Evolutionary conservation across 2,797 vertebrate species (phyloP), one percentile per base, ranked within the genome.

Genomic region (Rousettus madagascariensis): DNA sequence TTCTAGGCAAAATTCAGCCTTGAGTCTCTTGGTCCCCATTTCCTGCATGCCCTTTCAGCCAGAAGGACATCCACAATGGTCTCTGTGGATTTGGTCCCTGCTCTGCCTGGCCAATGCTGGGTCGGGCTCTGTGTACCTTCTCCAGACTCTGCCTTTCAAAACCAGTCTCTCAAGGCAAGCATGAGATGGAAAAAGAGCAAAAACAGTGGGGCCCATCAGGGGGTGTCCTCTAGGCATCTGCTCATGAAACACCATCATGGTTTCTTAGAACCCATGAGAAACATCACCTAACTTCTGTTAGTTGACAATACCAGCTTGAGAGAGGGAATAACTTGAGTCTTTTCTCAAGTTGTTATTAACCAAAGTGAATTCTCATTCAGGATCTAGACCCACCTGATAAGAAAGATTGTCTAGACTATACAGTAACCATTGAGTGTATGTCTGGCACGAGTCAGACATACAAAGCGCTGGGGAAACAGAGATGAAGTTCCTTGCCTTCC

Each of bases 311-410:
- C 49, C 59, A 79, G 17, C 49, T 77, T 41, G 38, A 92, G 28
- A 88, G 36, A 66, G 24, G 43, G 12, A 55, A 80, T 30, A 53
- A 53, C 15, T 19, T 82, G 6, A 19, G 3, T 92, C 75, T 95
- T 92, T 86, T 93, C 46, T 90, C 55, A 41, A 46, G 43, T 36
- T 68, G 30, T 51, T 66, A 72, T 57, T 77, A 95, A 87, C 51
- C 36, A 43, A 53, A 84, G 24, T 68, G 43, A 90, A 84, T 91
- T 74, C 59, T 66, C 33, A 66, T 61, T 92, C 49, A 92, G 24
- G 28, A 77, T 41, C 13, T 28, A 88, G 59, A n/a, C 85, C 53
- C 9, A 46, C n/a, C 83, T 86, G 30, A 5, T 84, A 77, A 24
- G 15, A 82, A 28, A 59, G 36, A 24, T 19, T 57, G n/a, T 77